Evolutionary conservation across 1,140 invertebrate species (phyloP).

Genomic region (Triops longicaudatus): DNA sequence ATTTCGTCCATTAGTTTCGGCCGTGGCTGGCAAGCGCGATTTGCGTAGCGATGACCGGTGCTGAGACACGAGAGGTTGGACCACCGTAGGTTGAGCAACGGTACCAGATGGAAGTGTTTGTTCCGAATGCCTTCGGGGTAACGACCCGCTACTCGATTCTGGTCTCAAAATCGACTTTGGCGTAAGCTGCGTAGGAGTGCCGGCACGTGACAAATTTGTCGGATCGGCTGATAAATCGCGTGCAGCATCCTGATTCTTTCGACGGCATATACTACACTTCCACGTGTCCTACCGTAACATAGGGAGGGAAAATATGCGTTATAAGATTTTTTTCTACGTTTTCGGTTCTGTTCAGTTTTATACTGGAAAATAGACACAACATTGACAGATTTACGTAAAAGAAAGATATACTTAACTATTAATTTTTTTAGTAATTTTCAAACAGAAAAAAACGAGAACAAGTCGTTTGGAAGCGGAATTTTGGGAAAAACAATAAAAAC

Average conservation of each 20-base stretch:
- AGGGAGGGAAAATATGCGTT: background rate
- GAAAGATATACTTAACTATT: no score
- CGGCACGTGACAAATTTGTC: slow-evolving; percentile 29
- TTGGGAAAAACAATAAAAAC: no score
- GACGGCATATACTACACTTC: slow-evolving; percentile 68
- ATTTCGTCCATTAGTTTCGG: slow-evolving; percentile 27
- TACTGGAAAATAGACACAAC: no score
- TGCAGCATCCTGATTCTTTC: slow-evolving; percentile 44
- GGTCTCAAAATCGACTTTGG: slow-evolving; percentile 32
- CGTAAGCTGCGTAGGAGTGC: slow-evolving; percentile 30
- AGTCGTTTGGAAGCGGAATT: no score
- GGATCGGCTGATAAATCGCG: slow-evolving; percentile 22
- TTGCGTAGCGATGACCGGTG: slow-evolving; percentile 30
- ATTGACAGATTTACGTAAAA: no score
- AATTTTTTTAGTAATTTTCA: slow-evolving; percentile 20
- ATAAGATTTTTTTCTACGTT: no score
- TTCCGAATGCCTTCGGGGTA: background rate
- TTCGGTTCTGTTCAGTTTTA: no score
- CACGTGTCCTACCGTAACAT: slow-evolving; percentile 52
- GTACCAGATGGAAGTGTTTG: background rate
- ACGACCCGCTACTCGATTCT: background rate
- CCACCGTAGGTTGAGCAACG: slow-evolving; percentile 31
- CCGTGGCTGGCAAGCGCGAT: slow-evolving; percentile 32
- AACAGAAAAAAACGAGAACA: background rate
- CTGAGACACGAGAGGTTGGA: slow-evolving; percentile 30